phyloP scores from a whole-genome alignment of 2,797 vertebrate genomes.

The Tinamus major region DNA sequence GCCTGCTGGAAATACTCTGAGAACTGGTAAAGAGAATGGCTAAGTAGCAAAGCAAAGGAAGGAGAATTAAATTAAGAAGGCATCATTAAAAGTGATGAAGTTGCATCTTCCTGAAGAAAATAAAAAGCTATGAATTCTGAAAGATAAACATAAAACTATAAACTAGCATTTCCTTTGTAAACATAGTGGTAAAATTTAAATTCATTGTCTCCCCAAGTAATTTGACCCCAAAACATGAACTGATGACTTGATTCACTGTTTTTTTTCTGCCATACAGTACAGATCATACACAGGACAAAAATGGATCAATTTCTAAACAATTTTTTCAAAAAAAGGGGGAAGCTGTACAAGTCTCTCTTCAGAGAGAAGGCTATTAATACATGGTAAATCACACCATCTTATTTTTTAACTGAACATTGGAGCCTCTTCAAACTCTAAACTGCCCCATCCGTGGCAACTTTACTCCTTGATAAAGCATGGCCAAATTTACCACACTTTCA shows the following conservation, averaged over 20 bases:
- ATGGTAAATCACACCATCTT: neutral
- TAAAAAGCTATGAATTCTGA: neutral
- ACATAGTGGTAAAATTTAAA: neutral
- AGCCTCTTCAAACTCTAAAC: conserved; percentile 1
- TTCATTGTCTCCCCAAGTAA: neutral
- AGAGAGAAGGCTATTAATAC: neutral
- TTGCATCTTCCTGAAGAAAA: neutral
- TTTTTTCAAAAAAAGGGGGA: neutral
- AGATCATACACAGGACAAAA: neutral
- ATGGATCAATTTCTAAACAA: neutral
- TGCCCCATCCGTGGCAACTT: conserved; percentile 13
- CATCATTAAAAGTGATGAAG: neutral
- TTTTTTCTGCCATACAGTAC: neutral
- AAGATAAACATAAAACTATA: neutral
- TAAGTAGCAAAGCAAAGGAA: neutral
- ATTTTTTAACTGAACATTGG: neutral
- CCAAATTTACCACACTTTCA: neutral
- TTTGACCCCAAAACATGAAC: conserved; percentile 12
- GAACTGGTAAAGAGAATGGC: neutral
- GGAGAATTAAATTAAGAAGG: neutral
- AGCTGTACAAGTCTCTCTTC: neutral
- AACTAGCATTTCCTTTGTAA: conserved; percentile 8
- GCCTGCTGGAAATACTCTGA: neutral
- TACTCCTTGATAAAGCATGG: neutral
- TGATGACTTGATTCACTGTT: neutral